Evolutionary conservation across 2,797 vertebrate genomes (phyloP), one percentile per base, ranked within the genome.

Genomic region (Perodicticus potto): DNA sequence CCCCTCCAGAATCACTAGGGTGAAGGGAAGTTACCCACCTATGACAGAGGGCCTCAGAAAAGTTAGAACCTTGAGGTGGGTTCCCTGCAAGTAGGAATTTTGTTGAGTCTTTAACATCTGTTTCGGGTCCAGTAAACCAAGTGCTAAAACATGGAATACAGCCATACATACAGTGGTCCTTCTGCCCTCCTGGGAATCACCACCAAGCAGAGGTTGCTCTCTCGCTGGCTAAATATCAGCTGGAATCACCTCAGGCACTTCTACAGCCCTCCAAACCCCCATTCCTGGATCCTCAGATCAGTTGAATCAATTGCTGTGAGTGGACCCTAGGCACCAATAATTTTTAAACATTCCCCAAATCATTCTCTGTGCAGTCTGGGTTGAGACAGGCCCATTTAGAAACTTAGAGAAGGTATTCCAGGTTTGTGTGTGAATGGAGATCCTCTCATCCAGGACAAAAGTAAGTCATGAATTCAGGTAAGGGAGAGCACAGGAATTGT

Each of bases 81-180:
- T 27, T 20, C n/a, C 29, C 86, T 88, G 32, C 77, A 92, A 94
- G 65, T 43, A 63, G 59, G 45, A 86, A 37, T 53, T 95, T 65
- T 89, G 40, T 83, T 34, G 40, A 83, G 59, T 57, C 63, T 78
- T 73, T 59, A 80, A 86, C 61, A 77, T 57, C 23, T 83, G 37
- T 43, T 78, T 84, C 17, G 73, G 55, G 29, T n/a, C 37, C 12
- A 43, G 65, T 53, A 82, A 94, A 57, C 40, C 49, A 45, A 69
- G 43, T 23, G 57, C 80, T 81, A n/a, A 94, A 87, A 76, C 57
- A 59, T 49, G 53, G 91, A 92, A 86, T 19, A n/a, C 16, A 92
- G n/a, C 9, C 72, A 59, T 73, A 86, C n/a, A 10, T 43, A n/a
- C n/a, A 40, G 37, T 20, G 6, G 22, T 34, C 55, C 65, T 95